Percentiles rank a stretch among this genome's conserved stretches.
phyloP scores from a whole-genome alignment of 1,140 invertebrate species.

The Frieseomelitta varia region DNA sequence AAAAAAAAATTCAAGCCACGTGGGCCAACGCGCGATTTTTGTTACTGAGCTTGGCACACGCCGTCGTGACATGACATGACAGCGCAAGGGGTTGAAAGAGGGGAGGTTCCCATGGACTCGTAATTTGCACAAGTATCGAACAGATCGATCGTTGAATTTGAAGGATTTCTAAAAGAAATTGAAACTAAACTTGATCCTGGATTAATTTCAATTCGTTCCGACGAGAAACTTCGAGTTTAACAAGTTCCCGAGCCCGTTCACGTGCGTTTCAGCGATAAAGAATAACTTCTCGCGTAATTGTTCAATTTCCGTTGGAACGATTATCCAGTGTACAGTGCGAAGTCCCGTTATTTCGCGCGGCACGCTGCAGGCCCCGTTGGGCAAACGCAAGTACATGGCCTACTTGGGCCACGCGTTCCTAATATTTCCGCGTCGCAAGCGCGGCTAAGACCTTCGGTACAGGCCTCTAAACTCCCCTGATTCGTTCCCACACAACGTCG shows the following conservation, averaged over 20 bases:
- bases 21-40: too few species aligned
- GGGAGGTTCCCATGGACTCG: not conserved
- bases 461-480: slow-evolving; percentile 14
- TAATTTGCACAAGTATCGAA: not conserved
- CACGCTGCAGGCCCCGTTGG: not conserved
- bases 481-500: slow-evolving; percentile 2
- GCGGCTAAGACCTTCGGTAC: not conserved
- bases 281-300: not conserved
- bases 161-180: too few species aligned
- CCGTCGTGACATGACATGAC: too few species aligned
- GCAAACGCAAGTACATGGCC: not conserved
- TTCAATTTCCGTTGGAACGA: not conserved
- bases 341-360: not conserved
- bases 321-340: not conserved
- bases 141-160: not conserved
- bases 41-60: too few species aligned
- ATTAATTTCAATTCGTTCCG: too few species aligned
- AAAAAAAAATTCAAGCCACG: too few species aligned
- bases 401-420: slow-evolving; percentile 6
- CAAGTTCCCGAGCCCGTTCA: too few species aligned
- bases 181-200: too few species aligned
- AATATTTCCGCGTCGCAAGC: not conserved
- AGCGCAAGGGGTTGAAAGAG: too few species aligned
- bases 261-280: not conserved
- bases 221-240: too few species aligned